Percentiles rank a stretch among this genome's conserved stretches.
These are phyloP conservation scores for Sicus ferrugineus DNA, from an alignment of 2,888 invertebrate species.

Conservation along the genomic window DNA sequence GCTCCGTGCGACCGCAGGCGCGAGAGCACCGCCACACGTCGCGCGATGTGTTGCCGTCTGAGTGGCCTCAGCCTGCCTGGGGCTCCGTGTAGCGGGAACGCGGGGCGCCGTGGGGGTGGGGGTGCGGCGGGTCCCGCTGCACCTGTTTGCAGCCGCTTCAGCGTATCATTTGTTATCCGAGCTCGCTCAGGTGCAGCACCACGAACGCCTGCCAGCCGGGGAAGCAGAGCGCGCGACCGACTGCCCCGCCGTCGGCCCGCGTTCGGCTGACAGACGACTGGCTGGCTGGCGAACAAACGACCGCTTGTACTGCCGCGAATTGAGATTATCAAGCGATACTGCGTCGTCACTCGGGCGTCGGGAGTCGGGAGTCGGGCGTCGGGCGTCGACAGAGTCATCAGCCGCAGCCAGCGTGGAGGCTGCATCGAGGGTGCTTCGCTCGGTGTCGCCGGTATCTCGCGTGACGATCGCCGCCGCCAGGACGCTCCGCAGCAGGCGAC, in stretches of 20 bases:
- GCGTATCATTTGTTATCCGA: conserved; percentile 24
- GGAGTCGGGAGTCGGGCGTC: too few relatives aligned
- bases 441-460: background rate
- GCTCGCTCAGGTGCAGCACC: background rate
- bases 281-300: background rate
- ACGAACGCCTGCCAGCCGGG: background rate
- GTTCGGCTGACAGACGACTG: background rate
- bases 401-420: background rate
- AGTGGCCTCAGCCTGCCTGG: background rate
- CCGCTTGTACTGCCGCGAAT: background rate
- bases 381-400: conserved; percentile 18
- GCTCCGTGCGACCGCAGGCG: background rate
- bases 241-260: background rate
- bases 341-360: background rate
- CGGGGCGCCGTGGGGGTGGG: background rate
- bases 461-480: background rate
- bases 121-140: background rate
- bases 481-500: background rate
- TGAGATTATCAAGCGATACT: conserved; percentile 31
- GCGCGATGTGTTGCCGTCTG: background rate
- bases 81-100: background rate
- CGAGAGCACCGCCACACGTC: background rate
- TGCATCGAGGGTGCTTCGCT: background rate
- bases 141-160: conserved; percentile 24
- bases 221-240: conserved; percentile 10